Base-by-base conservation (phyloP, 2,113 vertebrate species). In the Podarcis cretensis region DNA sequence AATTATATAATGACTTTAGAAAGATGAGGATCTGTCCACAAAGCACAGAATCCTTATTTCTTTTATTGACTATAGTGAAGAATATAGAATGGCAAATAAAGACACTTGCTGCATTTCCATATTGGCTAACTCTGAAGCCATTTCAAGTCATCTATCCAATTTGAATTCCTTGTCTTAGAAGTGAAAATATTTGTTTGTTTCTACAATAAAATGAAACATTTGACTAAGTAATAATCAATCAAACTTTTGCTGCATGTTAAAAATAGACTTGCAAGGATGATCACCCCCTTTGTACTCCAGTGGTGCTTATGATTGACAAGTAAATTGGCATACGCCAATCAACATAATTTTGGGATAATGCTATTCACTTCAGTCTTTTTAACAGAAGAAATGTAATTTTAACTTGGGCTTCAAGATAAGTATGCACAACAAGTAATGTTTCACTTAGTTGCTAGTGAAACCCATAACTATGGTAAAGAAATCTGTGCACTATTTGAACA, bases 241-340 rank as follows among this genome's bases (percentile, higher is more conserved):
- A 81, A n/a, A 30, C 37, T 2, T 63, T 85, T 89, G 66, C 81
- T 90, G 7, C 54, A 57, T 90, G 63, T 2, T 87, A 92, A 94
- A 88, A 87, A 21, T 90, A 88, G 32, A 16, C 86, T 84, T 90
- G 65, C 81, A 66, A 91, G 66, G 86, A 30, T 54, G 32, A 77
- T 78, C 40, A 68, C 81, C 23, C 48, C 43, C 71, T 69, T 81
- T 87, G 37, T 93, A 88, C n/a, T 63, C 35, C 35, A 63, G 32
- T 40, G 57, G 25, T 93, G 83, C 91, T 79, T 87, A 91, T 0
- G 78, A 81, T 5, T 94, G 90, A 95, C 91, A 96, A 91, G 86
- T 94, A 94, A 94, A 95, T 95, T 93, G 84, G 73, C 92, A 13
- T 91, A 89, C 94, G 92, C 91, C 94, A 96, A n/a, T 95, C 90